Base-by-base conservation (phyloP, 2,888 invertebrate species). In the Standfussiana lucernea region DNA sequence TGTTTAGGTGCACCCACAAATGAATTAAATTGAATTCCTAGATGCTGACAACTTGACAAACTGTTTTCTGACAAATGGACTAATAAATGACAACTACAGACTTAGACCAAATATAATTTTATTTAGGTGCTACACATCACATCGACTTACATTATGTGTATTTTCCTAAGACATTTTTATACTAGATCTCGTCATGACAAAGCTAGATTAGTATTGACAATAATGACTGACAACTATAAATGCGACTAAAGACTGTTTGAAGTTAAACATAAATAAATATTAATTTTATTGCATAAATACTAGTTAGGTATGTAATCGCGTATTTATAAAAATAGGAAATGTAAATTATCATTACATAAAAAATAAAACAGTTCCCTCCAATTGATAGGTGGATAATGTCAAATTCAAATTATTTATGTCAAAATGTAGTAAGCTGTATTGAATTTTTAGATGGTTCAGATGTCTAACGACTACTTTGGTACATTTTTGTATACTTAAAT, bases 141-240 rank as follows among this genome's bases (percentile, higher is more conserved):
- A 86, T 59, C 0, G 40, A 80, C 53, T 79, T 77, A 84, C 59
- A 73, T n/a, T n/a, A n/a, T 59, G 18, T 28, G 50, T 69, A 59
- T 62, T 40, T 47, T 71, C 61, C 35, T 78, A 67, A 68, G 42
- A 81, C 72, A 83, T 72, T 75, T 61, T 32, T 75, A 59, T 71
- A 75, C 65, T 47, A 83, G 87, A 87, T 87, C 89, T 88, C 87
- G 67, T 77, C 56, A 61, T 80, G 56, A 87, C 77, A 76, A 75
- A 86, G 45, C 75, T 80, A 80, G 42, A 47, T 83, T 72, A 65
- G 66, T 73, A 65, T n/a, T 78, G 72, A 86, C 75, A 45, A 76
- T 79, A 77, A 53, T 50, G 66, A 80, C 65, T 79, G 76, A 82
- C 67, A 76, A 77, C 37, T 37, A 28, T 59, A 24, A 77, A 40